phyloP scores from a whole-genome alignment of 2,797 vertebrate species.

The Gobionotothen gibberifrons region DNA sequence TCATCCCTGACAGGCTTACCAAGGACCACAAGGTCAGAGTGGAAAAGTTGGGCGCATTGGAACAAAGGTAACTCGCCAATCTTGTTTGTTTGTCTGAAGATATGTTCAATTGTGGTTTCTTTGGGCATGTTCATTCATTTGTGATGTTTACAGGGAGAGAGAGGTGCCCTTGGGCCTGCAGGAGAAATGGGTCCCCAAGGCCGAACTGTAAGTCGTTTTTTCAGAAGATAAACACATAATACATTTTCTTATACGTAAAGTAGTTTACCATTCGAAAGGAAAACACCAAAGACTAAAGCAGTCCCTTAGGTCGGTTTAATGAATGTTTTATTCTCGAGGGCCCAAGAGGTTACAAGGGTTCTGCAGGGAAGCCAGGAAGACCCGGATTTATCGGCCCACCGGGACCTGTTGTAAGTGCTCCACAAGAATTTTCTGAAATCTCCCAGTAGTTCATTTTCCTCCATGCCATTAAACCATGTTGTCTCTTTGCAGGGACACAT shows the following conservation, averaged over 20 bases:
- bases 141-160: constrained; percentile 83
- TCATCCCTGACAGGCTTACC: constrained; percentile 81
- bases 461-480: constrained; percentile 63
- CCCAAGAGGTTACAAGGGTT: constrained; percentile 84
- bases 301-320: constrained; percentile 69
- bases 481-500: constrained; percentile 82
- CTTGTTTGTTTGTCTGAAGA: constrained; percentile 29
- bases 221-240: constrained; percentile 53
- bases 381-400: constrained; percentile 86
- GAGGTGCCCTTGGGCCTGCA: constrained; percentile 77
- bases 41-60: constrained; percentile 80
- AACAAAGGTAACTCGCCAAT: constrained; percentile 73
- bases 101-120: constrained; percentile 29
- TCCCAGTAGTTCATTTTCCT: constrained; percentile 60
- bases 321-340: constrained; percentile 79
- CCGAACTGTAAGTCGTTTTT: constrained; percentile 80
- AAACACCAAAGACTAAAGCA: constrained; percentile 60
- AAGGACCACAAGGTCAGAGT: constrained; percentile 84
- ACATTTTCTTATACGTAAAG: constrained; percentile 49
- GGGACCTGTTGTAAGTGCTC: constrained; percentile 81
- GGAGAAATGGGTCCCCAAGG: constrained; percentile 88
- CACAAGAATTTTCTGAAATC: constrained; percentile 57
- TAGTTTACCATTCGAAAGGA: constrained; percentile 64
- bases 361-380: constrained; percentile 85
- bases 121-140: constrained; percentile 41